Evolutionary conservation across 2,113 vertebrate genomes (phyloP), one percentile per base, ranked within the genome.

Genomic region (Mormoops blainvillei): DNA sequence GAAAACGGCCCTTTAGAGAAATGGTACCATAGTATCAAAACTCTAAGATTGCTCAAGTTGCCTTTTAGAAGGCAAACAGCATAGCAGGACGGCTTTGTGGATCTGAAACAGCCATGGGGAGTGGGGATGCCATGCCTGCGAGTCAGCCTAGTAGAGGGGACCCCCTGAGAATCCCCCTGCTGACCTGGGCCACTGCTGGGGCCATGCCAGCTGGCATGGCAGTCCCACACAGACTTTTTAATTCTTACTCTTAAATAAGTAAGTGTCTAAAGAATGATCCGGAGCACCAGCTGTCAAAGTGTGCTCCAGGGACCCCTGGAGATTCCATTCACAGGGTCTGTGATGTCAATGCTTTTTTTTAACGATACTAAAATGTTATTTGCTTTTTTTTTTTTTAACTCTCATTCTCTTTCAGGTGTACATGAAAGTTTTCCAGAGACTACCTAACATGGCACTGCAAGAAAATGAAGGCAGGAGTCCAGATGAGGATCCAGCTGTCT

Each of bases 381-480:
- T 78, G 18, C 18, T 56, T n/a, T 73, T 82, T 70, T 11, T n/a
- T 73, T 82, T 70, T 11, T 24, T 45, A 1, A 38, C 45, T 50
- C 18, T 43, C 13, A 20, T 38, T 63, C 77, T 56, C 56, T 81
- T 38, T 58, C 26, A 3, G 28, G 12, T 2, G 0, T 6, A 33
- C 18, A 0, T 1, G 15, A n/a, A 68, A 24, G 3, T 18, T 43
- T 76, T 56, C 58, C 68, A 12, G 70, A 15, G 15, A 38, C 10
- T 22, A 24, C 15, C 2, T 1, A 28, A 61, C 2, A 0, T 19
- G 45, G 38, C 12, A 31, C 0, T 28, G 20, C 6, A 18, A 77
- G 68, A 33, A 19, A 38, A 19, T 19, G n/a, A 43, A 36, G 10
- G 15, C 38, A 33, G 33, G 20, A 33, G 5, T 33, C n/a, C 6